phyloP scores from a whole-genome alignment of 2,888 invertebrate genomes.

The Argynnis bischoffii region DNA sequence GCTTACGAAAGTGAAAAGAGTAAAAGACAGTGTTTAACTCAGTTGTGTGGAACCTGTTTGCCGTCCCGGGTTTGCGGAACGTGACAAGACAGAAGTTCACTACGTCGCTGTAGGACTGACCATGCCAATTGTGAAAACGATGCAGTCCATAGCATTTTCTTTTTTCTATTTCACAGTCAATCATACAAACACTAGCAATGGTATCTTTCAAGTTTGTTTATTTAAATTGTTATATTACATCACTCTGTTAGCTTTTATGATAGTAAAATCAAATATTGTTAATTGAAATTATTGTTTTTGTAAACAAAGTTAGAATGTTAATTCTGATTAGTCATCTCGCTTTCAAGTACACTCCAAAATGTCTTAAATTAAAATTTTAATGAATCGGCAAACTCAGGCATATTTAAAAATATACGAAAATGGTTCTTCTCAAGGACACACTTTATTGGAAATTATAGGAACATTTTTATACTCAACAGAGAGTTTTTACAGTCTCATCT shows the following conservation, averaged over 20 bases:
- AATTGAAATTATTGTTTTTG: slow-evolving; percentile 24
- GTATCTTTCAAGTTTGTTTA: slow-evolving; percentile 10
- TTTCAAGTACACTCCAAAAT: neutral
- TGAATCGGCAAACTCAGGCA: slow-evolving; percentile 2
- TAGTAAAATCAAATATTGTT: slow-evolving; percentile 15
- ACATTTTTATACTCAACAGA: neutral
- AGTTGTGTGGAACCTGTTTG: slow-evolving; percentile 68
- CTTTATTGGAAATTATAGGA: slow-evolving; percentile 36
- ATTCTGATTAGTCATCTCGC: slow-evolving; percentile 20
- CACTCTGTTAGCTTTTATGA: neutral
- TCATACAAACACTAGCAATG: slow-evolving; percentile 4
- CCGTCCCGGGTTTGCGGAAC: slow-evolving; percentile 75
- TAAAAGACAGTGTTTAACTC: slow-evolving; percentile 66
- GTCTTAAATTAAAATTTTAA: slow-evolving; percentile 31
- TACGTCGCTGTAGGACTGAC: slow-evolving; percentile 54
- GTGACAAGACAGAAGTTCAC: slow-evolving; percentile 74
- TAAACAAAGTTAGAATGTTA: slow-evolving; percentile 24
- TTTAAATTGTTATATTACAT: neutral
- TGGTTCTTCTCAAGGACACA: neutral
- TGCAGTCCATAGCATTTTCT: slow-evolving; percentile 12
- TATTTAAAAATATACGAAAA: slow-evolving; percentile 15
- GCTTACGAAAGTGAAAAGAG: slow-evolving; percentile 65
- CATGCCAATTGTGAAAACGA: slow-evolving; percentile 52
- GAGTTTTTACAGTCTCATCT: slow-evolving; percentile 20
- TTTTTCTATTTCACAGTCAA: neutral